These are phyloP conservation scores for Mycteria americana DNA, from an alignment of 2,797 vertebrate species.

Conservation along the genomic window DNA sequence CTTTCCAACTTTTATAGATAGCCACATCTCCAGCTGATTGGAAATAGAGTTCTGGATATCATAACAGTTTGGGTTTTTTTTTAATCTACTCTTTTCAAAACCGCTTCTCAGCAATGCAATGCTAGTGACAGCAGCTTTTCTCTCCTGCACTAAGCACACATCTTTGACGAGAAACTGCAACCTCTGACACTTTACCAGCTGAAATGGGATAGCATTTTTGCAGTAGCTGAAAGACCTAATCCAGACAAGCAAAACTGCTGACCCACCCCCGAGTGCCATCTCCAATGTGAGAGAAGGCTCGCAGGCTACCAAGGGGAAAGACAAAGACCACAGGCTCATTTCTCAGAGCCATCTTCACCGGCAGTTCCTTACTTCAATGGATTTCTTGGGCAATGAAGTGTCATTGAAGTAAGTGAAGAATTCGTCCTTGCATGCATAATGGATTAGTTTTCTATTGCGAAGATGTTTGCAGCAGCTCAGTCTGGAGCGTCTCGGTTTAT, in stretches of 20 bases:
- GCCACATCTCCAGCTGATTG: neutral
- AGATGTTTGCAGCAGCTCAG: neutral
- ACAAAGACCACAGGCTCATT: neutral
- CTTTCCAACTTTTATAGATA: rapidly evolving
- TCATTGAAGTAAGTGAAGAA: neutral
- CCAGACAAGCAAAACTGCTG: neutral
- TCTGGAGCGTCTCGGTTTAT: neutral
- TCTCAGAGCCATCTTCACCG: rapidly evolving
- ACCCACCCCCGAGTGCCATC: neutral
- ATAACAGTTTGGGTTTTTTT: rapidly evolving
- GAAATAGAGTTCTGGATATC: neutral
- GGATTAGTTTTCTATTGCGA: rapidly evolving
- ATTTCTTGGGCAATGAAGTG: neutral
- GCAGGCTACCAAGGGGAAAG: neutral
- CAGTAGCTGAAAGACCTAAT: neutral
- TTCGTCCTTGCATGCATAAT: neutral
- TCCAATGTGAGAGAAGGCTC: rapidly evolving
- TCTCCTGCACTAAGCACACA: rapidly evolving
- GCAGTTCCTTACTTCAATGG: neutral
- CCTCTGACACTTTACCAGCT: neutral
- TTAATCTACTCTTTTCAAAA: neutral
- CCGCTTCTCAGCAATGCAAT: neutral
- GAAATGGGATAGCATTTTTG: neutral
- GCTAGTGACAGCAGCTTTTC: neutral
- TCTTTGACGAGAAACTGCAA: neutral